phyloP scores from a whole-genome alignment of 2,797 vertebrate genomes.

The Threskiornis aethiopicus region DNA sequence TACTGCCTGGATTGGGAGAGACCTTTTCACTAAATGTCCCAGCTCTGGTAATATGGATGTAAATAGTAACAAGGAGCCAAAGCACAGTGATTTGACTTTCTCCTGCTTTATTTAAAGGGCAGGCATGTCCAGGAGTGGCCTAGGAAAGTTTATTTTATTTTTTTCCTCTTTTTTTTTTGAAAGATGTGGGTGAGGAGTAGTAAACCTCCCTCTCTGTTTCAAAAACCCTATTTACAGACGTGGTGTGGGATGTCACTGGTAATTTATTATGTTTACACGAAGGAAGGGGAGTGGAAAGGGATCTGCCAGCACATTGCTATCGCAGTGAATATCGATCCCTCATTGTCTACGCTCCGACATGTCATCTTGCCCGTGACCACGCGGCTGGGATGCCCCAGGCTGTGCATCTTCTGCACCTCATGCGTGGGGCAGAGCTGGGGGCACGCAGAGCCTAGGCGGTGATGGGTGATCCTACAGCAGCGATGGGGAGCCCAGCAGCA shows the following conservation, averaged over 20 bases:
- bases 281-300: background rate
- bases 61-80: background rate
- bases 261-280: background rate
- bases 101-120: background rate
- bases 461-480: fast-evolving
- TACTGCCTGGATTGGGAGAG: background rate
- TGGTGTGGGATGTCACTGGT: background rate
- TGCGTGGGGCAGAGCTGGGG: background rate
- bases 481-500: fast-evolving
- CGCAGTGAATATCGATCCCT: background rate
- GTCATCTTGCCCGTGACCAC: fast-evolving
- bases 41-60: background rate
- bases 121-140: background rate
- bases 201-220: background rate
- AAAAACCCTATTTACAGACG: background rate
- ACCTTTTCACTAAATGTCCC: background rate
- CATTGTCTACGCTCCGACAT: fast-evolving
- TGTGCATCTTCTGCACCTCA: fast-evolving
- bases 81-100: background rate
- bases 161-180: fast-evolving
- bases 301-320: background rate
- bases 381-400: background rate
- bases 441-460: fast-evolving
- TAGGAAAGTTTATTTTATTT: background rate
- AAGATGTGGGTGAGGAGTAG: background rate